These are phyloP conservation scores for Drosophila nikananu DNA, from an alignment of 1,140 invertebrate species.

Conservation along the genomic window DNA sequence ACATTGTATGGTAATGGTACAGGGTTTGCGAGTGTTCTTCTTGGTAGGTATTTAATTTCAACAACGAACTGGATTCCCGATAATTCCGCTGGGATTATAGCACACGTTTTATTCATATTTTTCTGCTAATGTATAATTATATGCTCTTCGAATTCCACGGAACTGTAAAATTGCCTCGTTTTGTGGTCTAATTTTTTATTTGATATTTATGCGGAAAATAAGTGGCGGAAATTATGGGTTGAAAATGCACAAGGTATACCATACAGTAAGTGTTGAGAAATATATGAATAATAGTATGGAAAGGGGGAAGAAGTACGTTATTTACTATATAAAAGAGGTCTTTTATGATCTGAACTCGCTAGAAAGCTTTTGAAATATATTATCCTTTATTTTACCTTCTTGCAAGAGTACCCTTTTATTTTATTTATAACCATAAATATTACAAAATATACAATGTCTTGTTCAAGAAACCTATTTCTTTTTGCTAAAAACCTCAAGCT, in stretches of 20 bases:
- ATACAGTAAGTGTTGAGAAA: not conserved
- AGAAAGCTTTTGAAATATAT: not conserved
- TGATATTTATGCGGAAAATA: slow-evolving; percentile 20
- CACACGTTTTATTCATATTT: slow-evolving; percentile 21
- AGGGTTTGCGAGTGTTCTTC: slow-evolving; percentile 15
- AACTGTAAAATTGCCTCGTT: slow-evolving; percentile 34
- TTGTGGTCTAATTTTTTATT: slow-evolving; percentile 15
- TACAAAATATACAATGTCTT: not conserved
- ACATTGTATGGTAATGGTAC: slow-evolving; percentile 71
- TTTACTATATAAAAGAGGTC: not conserved
- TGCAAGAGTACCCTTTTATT: too few species aligned
- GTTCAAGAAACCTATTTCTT: too few species aligned
- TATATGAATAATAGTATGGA: not conserved
- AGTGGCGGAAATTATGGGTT: not conserved
- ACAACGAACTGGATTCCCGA: slow-evolving; percentile 21
- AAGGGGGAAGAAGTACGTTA: not conserved
- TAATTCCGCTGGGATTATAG: slow-evolving; percentile 24
- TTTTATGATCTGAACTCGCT: not conserved
- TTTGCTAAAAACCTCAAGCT: not conserved
- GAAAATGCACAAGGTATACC: not conserved
- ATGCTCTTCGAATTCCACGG: slow-evolving; percentile 17
- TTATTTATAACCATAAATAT: too few species aligned
- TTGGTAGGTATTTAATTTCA: slow-evolving; percentile 39
- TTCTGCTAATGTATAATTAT: slow-evolving; percentile 38
- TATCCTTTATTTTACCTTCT: not conserved